These are phyloP conservation scores for Nestor notabilis DNA, from an alignment of 2,113 vertebrate genomes.

Conservation along the genomic window DNA sequence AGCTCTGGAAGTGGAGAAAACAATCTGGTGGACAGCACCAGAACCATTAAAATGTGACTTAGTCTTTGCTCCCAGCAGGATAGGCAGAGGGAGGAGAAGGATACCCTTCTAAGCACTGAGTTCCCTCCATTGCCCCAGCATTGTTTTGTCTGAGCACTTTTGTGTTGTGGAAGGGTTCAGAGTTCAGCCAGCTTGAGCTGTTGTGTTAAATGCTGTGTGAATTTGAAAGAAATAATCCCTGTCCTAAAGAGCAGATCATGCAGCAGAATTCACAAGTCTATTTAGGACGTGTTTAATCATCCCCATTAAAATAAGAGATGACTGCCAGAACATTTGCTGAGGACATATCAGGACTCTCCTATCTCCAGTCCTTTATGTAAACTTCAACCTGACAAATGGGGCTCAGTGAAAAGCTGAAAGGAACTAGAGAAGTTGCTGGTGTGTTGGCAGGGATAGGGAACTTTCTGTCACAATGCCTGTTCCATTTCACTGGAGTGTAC, in stretches of 20 bases:
- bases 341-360: not conserved
- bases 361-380: not conserved
- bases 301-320: not conserved
- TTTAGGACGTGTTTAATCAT: rapidly evolving
- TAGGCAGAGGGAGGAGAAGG: not conserved
- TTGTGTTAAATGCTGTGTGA: not conserved
- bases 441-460: rapidly evolving
- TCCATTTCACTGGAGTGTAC: not conserved
- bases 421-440: not conserved
- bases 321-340: not conserved
- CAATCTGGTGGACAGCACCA: not conserved
- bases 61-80: not conserved
- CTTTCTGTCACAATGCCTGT: not conserved
- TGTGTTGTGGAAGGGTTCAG: not conserved
- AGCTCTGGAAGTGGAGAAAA: not conserved
- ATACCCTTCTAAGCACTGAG: not conserved
- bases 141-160: not conserved
- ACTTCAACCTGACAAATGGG: not conserved
- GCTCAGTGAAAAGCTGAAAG: not conserved
- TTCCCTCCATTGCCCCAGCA: not conserved
- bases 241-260: not conserved
- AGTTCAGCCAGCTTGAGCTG: not conserved
- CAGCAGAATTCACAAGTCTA: not conserved
- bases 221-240: not conserved
- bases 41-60: too few relatives aligned